Base-by-base conservation (phyloP, 2,113 vertebrate genomes). In the Falcunculus frontatus region DNA sequence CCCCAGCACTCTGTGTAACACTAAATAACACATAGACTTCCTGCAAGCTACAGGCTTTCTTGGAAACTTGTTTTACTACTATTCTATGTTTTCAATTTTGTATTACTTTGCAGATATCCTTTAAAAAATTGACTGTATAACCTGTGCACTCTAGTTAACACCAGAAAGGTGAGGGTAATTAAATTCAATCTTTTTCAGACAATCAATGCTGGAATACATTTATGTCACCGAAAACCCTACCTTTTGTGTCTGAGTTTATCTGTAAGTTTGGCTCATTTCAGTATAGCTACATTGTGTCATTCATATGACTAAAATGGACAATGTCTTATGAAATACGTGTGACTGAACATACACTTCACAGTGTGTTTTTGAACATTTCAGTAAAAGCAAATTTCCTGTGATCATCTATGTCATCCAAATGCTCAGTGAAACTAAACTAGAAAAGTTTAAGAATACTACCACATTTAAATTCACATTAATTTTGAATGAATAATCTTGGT, bases 21-120 rank as follows among this genome's bases (percentile, higher is more conserved):
- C 75, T 73, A 84, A 92, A 63, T 55, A 72, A 70, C n/a, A 86
- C 74, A 79, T 2, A 96, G 83, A 89, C 35, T 91, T 93, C 69
- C 81, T 89, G 42, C 29, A 88, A 74, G 75, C 13, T 85, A 27
- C 23, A 79, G 49, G 22, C 26, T 96, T 83, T 90, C 47, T 84
- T 92, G 46, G 70, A 91, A 93, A 87, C 3, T 4, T 87, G 15
- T 87, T 90, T 74, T 86, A 70, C 81, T 76, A 41, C 37, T 87
- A 19, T 76, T 92, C 39, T n/a, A 37, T 4, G 6, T 35, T 96
- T 93, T 65, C 23, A 33, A 13, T 92, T 78, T 84, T 69, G 29
- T 49, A 41, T 74, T 85, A 69, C 41, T 91, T 86, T 47, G 94
- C 65, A 89, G 30, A 63, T 64, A 70, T 47, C 17, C 56, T 94